These are phyloP conservation scores for Dendropsophus ebraccatus DNA, from an alignment of 2,113 vertebrate species.

Conservation along the genomic window DNA sequence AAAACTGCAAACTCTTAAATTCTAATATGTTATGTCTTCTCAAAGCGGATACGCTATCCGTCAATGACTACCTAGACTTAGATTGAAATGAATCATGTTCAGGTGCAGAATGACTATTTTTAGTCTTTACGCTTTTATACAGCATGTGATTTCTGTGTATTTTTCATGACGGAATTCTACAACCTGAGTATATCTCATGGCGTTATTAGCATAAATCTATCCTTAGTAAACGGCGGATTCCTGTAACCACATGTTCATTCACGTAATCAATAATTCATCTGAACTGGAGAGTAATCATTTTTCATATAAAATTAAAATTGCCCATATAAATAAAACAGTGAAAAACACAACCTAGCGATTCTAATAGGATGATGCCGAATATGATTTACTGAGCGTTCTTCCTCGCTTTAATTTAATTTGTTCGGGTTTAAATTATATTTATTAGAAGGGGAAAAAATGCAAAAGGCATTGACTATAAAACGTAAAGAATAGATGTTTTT, in stretches of 20 bases:
- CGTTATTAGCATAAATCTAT: slow-evolving; percentile 24
- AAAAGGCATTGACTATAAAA: slow-evolving; percentile 21
- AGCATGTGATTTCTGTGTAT: background rate
- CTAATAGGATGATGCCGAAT: slow-evolving; percentile 18
- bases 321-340: slow-evolving; percentile 40
- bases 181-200: background rate
- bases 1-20: background rate
- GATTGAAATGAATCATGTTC: background rate
- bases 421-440: slow-evolving; percentile 37
- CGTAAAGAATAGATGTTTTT: slow-evolving; percentile 24
- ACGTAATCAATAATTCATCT: slow-evolving; percentile 48
- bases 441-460: slow-evolving; percentile 24
- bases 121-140: background rate
- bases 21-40: background rate
- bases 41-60: background rate
- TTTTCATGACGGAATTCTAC: background rate
- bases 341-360: slow-evolving; percentile 9
- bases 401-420: slow-evolving; percentile 38
- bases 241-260: slow-evolving; percentile 9
- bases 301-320: slow-evolving; percentile 37
- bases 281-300: slow-evolving; percentile 40
- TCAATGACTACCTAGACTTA: background rate
- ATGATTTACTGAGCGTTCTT: slow-evolving; percentile 39
- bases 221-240: slow-evolving; percentile 15
- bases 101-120: background rate